Evolutionary conservation across 2,113 vertebrate genomes (phyloP).

Genomic region (Montifringilla adamsi): DNA sequence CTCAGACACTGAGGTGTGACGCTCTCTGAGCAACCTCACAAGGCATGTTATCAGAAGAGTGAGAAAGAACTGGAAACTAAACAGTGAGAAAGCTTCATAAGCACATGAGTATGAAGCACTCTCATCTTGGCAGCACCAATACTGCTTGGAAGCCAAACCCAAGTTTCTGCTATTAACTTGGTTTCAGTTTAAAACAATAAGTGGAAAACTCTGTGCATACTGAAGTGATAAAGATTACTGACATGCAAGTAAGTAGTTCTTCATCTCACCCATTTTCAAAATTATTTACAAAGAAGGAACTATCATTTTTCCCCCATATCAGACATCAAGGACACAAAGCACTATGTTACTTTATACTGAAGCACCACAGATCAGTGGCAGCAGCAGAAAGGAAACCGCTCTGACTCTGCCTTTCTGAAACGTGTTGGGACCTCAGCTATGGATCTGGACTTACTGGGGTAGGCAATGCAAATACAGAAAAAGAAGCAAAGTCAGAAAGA

Average conservation of each 20-base stretch:
- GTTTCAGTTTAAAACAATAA: not conserved
- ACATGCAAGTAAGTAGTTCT: not conserved
- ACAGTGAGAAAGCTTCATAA: not conserved
- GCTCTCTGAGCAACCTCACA: not conserved
- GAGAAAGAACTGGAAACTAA: not conserved
- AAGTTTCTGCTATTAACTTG: not conserved
- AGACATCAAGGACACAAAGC: not conserved
- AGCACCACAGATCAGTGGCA: not conserved
- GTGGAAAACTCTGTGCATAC: not conserved
- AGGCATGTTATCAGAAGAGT: not conserved
- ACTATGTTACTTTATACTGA: not conserved
- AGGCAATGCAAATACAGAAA: not conserved
- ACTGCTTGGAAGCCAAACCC: not conserved
- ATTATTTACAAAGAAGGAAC: not conserved
- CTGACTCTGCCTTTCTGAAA: not conserved
- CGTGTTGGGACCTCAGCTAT: not conserved
- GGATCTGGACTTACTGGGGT: not conserved
- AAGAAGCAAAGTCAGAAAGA: not conserved
- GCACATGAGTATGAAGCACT: not conserved
- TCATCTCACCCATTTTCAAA: not conserved
- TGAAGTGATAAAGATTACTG: not conserved
- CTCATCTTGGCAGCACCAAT: not conserved
- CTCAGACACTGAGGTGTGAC: not conserved
- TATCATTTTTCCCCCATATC: not conserved
- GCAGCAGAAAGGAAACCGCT: not conserved